Percentiles rank a stretch among this genome's conserved stretches.
These are phyloP conservation scores for Salvator merianae DNA, from an alignment of 2,113 vertebrate genomes.

Conservation along the genomic window DNA sequence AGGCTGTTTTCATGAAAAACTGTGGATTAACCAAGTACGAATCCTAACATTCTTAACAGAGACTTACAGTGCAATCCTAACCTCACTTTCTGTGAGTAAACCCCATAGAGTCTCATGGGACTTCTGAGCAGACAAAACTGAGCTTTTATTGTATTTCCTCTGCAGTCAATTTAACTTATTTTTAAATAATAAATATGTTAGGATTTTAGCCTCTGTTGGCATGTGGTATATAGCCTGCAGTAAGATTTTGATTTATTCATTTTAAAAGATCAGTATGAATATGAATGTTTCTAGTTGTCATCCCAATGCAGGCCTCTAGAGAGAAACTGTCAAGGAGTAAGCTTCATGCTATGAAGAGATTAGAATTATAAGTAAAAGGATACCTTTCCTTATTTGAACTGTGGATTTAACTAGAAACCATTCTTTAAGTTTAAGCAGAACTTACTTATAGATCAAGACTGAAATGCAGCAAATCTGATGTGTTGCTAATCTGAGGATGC, in stretches of 20 bases:
- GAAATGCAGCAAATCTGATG: neutral
- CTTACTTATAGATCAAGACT: neutral
- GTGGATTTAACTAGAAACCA: neutral
- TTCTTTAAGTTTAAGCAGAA: neutral
- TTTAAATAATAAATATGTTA: neutral
- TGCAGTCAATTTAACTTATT: neutral
- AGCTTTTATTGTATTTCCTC: neutral
- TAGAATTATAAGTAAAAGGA: neutral
- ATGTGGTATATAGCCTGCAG: neutral
- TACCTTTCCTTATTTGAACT: conserved; percentile 12
- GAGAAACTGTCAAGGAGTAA: neutral
- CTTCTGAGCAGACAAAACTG: too few relatives aligned
- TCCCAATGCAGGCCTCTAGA: neutral
- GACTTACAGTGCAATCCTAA: neutral
- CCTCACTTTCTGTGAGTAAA: neutral
- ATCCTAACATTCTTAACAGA: too few relatives aligned
- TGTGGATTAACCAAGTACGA: too few relatives aligned
- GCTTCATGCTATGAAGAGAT: conserved; percentile 16
- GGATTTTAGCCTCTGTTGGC: neutral
- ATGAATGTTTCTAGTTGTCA: rapidly evolving
- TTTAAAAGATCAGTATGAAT: neutral
- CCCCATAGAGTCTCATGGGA: too few relatives aligned
- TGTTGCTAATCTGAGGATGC: neutral
- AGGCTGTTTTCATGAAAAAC: neutral
- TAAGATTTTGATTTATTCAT: neutral